phyloP scores from a whole-genome alignment of 2,888 invertebrate genomes.

The Actias luna region DNA sequence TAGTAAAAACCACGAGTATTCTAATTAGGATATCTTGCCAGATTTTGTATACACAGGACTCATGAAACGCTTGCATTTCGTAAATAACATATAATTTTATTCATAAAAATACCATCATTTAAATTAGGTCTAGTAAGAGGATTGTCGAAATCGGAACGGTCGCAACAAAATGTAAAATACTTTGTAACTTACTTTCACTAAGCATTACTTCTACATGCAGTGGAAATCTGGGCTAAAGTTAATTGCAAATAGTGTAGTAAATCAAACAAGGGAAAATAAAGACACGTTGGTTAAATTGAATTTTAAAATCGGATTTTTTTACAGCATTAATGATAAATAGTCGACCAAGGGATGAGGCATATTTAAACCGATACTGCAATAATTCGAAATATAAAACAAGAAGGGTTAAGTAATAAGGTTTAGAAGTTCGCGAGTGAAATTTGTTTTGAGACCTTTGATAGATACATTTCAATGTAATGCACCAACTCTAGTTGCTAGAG shows the following conservation, averaged over 20 bases:
- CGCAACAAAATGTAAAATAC: not conserved
- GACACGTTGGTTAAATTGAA: not conserved
- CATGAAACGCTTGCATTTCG: not conserved
- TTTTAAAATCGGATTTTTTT: not conserved
- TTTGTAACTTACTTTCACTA: not conserved
- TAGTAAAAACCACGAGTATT: not conserved
- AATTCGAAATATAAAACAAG: no score
- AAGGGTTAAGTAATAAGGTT: no score
- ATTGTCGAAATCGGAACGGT: not conserved
- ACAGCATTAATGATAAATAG: not conserved
- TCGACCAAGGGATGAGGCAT: not conserved
- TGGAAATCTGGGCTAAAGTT: not conserved
- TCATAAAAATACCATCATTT: not conserved
- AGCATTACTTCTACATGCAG: not conserved
- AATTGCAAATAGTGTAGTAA: not conserved
- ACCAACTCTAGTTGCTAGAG: constrained; percentile 8
- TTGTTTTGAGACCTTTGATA: not conserved
- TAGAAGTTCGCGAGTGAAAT: not conserved
- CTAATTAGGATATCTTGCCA: not conserved
- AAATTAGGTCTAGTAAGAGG: not conserved
- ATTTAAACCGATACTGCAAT: no score
- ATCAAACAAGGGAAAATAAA: not conserved
- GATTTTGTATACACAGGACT: not conserved
- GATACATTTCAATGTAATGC: constrained; percentile 10
- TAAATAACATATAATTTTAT: not conserved